Conservation (phyloP, 2,888 invertebrate species). For the Hoplodrina blanda region DNA sequence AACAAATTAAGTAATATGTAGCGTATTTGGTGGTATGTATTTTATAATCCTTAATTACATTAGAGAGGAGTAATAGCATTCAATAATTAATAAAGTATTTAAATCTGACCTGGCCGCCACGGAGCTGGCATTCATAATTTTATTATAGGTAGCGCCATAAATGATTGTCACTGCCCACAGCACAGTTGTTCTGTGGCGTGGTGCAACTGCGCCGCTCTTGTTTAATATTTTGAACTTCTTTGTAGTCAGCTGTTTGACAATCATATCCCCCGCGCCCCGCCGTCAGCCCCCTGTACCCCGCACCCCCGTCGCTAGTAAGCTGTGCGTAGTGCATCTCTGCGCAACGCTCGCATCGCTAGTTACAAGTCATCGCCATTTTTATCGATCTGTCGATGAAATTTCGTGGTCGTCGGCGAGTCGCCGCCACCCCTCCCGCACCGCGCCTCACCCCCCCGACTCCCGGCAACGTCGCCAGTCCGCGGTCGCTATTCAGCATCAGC, state of each 20-base stretch:
- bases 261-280: conserved; percentile 69
- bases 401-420: conserved; percentile 57
- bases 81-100: too few relatives aligned
- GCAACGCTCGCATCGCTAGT: conserved; percentile 71
- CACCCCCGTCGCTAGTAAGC: conserved; percentile 44
- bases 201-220: conserved; percentile 28
- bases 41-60: too few relatives aligned
- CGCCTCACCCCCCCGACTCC: conserved; percentile 47
- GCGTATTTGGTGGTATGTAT: too few relatives aligned
- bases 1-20: too few relatives aligned
- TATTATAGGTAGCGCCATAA: not conserved
- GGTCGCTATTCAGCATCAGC: conserved; percentile 38
- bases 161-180: not conserved
- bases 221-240: conserved; percentile 73
- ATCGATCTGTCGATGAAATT: conserved; percentile 77
- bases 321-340: conserved; percentile 78
- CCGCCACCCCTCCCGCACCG: conserved; percentile 49
- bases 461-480: conserved; percentile 42
- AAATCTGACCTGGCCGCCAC: too few relatives aligned
- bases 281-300: not conserved
- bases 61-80: too few relatives aligned
- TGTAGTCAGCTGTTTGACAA: conserved; percentile 87
- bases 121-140: too few relatives aligned
- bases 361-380: conserved; percentile 74
- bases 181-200: too few relatives aligned